Conservation (phyloP, 2,888 invertebrate species). For the Drosophila seclusa region DNA sequence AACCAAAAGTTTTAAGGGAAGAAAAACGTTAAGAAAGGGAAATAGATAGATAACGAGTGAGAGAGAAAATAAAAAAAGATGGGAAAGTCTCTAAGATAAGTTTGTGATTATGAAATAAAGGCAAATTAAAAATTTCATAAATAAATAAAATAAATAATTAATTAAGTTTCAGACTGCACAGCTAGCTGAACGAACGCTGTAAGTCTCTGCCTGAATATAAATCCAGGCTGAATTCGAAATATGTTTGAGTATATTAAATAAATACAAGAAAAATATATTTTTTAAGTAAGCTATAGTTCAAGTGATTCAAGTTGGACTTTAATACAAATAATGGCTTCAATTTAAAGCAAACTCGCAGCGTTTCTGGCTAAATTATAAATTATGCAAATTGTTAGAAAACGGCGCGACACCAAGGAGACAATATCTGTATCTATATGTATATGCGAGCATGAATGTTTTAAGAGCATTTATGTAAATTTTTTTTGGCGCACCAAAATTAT, state of each 20-base stretch:
- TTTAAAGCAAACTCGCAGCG: background rate
- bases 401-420: conserved; percentile 31
- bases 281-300: background rate
- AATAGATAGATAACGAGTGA: background rate
- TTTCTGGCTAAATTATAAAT: conserved; percentile 40
- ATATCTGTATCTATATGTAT: conserved; percentile 32
- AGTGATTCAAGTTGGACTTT: background rate
- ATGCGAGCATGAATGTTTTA: conserved; percentile 34
- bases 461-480: conserved; percentile 70
- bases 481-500: conserved; percentile 57
- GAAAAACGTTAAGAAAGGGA: background rate
- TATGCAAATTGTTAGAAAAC: conserved; percentile 45
- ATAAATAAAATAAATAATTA: background rate
- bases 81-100: background rate
- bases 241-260: background rate
- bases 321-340: background rate
- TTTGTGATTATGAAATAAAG: background rate
- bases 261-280: background rate
- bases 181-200: background rate
- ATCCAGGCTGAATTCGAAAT: background rate
- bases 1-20: too few relatives aligned
- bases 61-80: background rate
- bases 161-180: background rate
- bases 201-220: background rate
- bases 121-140: background rate